These are phyloP conservation scores for Salvelinus fontinalis DNA, from an alignment of 2,113 vertebrate genomes.

Conservation along the genomic window DNA sequence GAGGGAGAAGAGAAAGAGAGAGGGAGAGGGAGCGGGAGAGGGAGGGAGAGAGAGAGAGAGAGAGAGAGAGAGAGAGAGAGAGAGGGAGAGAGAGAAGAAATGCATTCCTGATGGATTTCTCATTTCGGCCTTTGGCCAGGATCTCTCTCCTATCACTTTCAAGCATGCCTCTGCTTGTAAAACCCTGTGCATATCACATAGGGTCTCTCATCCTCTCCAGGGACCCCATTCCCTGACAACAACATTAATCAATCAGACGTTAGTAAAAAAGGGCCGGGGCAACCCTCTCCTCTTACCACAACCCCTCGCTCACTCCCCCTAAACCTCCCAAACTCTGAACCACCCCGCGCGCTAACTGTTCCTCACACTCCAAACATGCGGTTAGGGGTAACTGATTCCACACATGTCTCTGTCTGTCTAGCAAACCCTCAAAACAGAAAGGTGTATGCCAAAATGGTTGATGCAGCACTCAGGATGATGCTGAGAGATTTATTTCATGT, in stretches of 20 bases:
- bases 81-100: conserved; percentile 31
- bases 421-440: conserved; percentile 51
- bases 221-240: conserved; percentile 72
- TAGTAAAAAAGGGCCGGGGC: conserved; percentile 44
- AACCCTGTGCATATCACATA: conserved; percentile 83
- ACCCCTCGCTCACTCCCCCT: conserved; percentile 30
- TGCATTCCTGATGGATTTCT: conserved; percentile 90
- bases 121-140: conserved; percentile 83
- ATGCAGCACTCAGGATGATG: conserved; percentile 52
- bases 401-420: conserved; percentile 78
- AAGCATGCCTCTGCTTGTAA: conserved; percentile 83
- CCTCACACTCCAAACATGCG: conserved; percentile 63
- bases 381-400: conserved; percentile 69
- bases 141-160: conserved; percentile 84
- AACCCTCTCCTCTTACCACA: conserved; percentile 67
- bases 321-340: conserved; percentile 49
- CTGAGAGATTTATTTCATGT: conserved; percentile 51
- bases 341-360: conserved; percentile 59
- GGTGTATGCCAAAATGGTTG: conserved; percentile 60
- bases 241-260: conserved; percentile 77
- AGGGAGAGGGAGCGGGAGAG: conserved; percentile 24
- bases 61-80: conserved; percentile 8
- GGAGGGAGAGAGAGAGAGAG: neutral
- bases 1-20: neutral
- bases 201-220: conserved; percentile 75